A percentile compares a stretch with the other conserved stretches of the same genome.
Conservation (phyloP, 2,113 vertebrate genomes). For the Apaloderma vittatum region DNA sequence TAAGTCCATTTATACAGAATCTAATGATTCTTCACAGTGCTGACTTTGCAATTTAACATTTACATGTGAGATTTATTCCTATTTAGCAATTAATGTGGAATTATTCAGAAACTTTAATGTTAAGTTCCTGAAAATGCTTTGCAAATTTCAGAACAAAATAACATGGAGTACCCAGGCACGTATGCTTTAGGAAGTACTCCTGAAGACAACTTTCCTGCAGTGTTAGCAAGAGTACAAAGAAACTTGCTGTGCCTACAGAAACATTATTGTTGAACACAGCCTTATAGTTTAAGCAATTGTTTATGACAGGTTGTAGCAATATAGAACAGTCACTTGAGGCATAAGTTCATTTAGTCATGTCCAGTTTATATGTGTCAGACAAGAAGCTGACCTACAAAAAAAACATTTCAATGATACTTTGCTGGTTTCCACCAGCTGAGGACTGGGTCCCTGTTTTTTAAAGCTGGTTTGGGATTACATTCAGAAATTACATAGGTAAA, state of each 20-base stretch:
- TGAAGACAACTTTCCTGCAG: neutral
- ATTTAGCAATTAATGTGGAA: neutral
- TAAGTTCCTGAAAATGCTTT: neutral
- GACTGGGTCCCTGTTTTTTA: neutral
- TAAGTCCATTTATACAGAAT: neutral
- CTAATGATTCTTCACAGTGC: neutral
- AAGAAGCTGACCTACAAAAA: constrained; percentile 33
- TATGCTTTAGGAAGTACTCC: neutral
- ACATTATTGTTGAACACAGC: neutral
- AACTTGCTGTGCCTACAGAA: constrained; percentile 31
- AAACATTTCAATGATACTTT: neutral
- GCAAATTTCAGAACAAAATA: neutral
- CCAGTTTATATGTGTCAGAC: constrained; percentile 16
- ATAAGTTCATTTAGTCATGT: constrained; percentile 35
- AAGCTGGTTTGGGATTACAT: neutral
- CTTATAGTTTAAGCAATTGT: neutral
- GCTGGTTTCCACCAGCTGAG: neutral
- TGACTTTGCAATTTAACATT: neutral
- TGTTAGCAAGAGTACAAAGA: neutral
- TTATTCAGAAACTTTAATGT: neutral
- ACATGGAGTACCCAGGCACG: rapidly evolving
- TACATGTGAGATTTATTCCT: neutral
- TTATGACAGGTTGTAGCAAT: constrained; percentile 42
- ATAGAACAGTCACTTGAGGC: constrained; percentile 11
- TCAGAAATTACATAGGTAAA: neutral